Percentiles rank a stretch among this genome's conserved stretches.
Evolutionary conservation across 2,888 invertebrate species (phyloP).

Genomic region (Andricus quercusramuli): DNA sequence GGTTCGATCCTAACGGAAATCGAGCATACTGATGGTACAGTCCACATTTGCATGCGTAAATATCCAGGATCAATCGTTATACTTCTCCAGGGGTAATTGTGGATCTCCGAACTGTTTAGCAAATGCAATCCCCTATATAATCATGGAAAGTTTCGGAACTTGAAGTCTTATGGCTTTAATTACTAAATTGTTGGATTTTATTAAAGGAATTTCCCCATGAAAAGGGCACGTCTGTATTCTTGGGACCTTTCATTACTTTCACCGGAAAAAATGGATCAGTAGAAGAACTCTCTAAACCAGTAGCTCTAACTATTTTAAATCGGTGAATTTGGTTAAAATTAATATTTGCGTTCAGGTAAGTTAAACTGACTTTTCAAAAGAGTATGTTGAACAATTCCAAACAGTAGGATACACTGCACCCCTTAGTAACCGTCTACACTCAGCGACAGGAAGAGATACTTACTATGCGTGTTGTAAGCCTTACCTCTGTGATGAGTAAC

Average conservation of each 20-base stretch:
- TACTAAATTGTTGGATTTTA: constrained; percentile 3
- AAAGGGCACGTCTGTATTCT: not conserved
- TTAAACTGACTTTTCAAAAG: too few relatives aligned
- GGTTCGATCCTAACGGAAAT: constrained; percentile 49
- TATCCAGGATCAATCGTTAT: constrained; percentile 30
- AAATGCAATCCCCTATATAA: not conserved
- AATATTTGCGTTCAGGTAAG: too few relatives aligned
- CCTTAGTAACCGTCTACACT: too few relatives aligned
- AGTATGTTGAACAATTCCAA: too few relatives aligned
- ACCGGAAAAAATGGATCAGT: too few relatives aligned
- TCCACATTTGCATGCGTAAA: constrained; percentile 47
- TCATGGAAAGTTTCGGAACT: not conserved
- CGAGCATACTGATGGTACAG: constrained; percentile 46
- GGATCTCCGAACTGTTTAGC: not conserved
- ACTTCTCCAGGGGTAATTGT: not conserved
- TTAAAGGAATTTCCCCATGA: constrained; percentile 1
- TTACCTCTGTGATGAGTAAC: too few relatives aligned
- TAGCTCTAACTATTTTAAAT: too few relatives aligned
- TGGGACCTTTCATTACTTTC: not conserved
- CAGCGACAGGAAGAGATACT: too few relatives aligned
- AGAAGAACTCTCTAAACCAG: too few relatives aligned
- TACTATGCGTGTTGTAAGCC: too few relatives aligned
- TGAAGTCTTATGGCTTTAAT: constrained; percentile 8
- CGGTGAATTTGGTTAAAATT: too few relatives aligned
- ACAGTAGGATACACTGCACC: too few relatives aligned